phyloP scores from a whole-genome alignment of 1,140 invertebrate species.

The Pogonomyrmex californicus region DNA sequence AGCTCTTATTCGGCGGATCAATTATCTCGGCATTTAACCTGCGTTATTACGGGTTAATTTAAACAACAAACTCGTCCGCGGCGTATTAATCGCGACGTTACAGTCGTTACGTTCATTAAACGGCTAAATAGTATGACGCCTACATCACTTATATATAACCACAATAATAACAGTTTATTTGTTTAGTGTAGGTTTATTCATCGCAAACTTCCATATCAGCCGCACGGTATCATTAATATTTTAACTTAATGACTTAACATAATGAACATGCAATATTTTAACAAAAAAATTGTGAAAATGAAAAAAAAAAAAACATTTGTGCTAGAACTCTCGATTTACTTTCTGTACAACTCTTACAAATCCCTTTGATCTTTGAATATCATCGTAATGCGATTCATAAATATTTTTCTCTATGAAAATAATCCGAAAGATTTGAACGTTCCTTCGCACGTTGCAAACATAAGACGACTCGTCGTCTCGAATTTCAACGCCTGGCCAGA shows the following conservation, averaged over 20 bases:
- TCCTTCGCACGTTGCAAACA: neutral
- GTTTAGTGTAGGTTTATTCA: neutral
- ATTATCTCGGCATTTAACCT: slow-evolving; percentile 49
- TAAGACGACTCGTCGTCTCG: neutral
- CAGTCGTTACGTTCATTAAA: slow-evolving; percentile 33
- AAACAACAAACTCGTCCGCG: slow-evolving; percentile 32
- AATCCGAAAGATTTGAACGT: neutral
- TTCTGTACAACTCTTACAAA: neutral
- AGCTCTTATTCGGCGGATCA: slow-evolving; percentile 35
- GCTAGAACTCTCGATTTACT: neutral
- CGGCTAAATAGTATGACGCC: neutral
- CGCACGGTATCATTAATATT: neutral
- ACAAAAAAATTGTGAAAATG: neutral
- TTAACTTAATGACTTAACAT: neutral
- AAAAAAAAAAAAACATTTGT: neutral
- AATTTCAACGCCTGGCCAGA: neutral
- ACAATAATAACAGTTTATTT: neutral
- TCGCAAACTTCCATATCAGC: neutral
- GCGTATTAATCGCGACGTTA: slow-evolving; percentile 2
- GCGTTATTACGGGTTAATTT: slow-evolving; percentile 41
- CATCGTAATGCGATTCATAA: neutral
- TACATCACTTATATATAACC: neutral
- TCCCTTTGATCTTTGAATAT: neutral
- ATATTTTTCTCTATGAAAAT: neutral
- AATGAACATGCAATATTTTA: neutral